Conservation (phyloP, 2,888 invertebrate genomes). For the Euzetes globulus region DNA sequence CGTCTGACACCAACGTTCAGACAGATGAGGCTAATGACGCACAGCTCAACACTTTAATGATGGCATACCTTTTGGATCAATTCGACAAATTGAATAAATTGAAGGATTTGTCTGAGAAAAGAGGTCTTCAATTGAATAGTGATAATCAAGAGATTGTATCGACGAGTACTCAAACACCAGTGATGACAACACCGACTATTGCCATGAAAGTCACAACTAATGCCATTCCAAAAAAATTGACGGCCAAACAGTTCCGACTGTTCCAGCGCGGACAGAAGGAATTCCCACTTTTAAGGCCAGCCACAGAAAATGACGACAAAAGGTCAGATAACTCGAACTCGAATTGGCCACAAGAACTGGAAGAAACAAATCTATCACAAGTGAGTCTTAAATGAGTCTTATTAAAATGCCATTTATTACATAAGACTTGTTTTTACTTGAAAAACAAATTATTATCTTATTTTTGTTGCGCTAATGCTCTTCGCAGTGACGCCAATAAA, state of each 20-base stretch:
- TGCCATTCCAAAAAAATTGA: constrained; percentile 14
- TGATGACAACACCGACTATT: not conserved
- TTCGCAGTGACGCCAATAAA: not conserved
- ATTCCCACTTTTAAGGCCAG: not conserved
- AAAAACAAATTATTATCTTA: not conserved
- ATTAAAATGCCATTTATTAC: no score
- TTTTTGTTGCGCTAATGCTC: not conserved
- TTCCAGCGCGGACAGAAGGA: constrained; percentile 21
- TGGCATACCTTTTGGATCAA: constrained; percentile 11
- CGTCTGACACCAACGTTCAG: not conserved
- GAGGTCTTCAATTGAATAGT: not conserved
- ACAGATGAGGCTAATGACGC: not conserved
- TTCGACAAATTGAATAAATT: constrained; percentile 10
- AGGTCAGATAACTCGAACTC: not conserved
- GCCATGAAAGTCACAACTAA: not conserved
- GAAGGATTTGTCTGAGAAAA: not conserved
- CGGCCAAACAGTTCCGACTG: constrained; percentile 1
- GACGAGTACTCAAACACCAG: not conserved
- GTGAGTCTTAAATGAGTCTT: not conserved
- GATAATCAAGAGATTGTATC: not conserved
- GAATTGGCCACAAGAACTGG: constrained; percentile 12
- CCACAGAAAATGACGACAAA: not conserved
- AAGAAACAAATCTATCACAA: constrained; percentile 10
- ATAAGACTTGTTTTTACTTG: not conserved
- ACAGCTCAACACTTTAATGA: not conserved